phyloP scores from a whole-genome alignment of 2,888 invertebrate genomes.

The Operophtera brumata region DNA sequence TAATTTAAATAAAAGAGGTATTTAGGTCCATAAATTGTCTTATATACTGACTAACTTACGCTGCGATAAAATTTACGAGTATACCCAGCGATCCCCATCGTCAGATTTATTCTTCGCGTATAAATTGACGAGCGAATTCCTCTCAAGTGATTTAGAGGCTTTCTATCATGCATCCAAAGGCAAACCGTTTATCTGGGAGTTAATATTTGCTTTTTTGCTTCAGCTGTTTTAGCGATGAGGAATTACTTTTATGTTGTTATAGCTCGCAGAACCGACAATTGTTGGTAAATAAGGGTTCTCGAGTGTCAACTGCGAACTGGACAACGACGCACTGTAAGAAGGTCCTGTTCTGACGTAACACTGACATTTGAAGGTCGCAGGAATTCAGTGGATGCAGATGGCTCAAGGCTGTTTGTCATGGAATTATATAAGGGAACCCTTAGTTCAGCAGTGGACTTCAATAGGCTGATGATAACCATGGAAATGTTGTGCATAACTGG shows the following conservation, averaged over 20 bases:
- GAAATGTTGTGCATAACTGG: too few species aligned
- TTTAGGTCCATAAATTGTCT: background rate
- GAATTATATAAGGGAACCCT: too few species aligned
- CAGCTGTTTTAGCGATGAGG: background rate
- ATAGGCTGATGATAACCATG: too few species aligned
- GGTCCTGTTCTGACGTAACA: too few species aligned
- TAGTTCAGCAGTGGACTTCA: too few species aligned
- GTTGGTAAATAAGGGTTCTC: too few species aligned
- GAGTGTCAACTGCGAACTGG: background rate
- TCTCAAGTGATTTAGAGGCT: conserved; percentile 54
- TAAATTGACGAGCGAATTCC: conserved; percentile 67
- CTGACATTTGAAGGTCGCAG: too few species aligned
- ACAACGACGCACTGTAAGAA: too few species aligned
- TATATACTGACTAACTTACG: conserved; percentile 14
- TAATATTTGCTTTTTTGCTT: conserved; percentile 9
- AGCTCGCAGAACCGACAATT: too few species aligned
- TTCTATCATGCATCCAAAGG: conserved; percentile 17
- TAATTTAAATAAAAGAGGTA: too few species aligned
- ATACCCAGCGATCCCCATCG: conserved; percentile 31
- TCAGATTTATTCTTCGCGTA: conserved; percentile 63
- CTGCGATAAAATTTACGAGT: conserved; percentile 34
- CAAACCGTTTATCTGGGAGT: conserved; percentile 15
- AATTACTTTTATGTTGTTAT: conserved; percentile 1
- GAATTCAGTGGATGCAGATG: too few species aligned
- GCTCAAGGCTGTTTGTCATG: too few species aligned